These are phyloP conservation scores for Rhinella marina DNA, from an alignment of 2,797 vertebrate species.

Conservation along the genomic window DNA sequence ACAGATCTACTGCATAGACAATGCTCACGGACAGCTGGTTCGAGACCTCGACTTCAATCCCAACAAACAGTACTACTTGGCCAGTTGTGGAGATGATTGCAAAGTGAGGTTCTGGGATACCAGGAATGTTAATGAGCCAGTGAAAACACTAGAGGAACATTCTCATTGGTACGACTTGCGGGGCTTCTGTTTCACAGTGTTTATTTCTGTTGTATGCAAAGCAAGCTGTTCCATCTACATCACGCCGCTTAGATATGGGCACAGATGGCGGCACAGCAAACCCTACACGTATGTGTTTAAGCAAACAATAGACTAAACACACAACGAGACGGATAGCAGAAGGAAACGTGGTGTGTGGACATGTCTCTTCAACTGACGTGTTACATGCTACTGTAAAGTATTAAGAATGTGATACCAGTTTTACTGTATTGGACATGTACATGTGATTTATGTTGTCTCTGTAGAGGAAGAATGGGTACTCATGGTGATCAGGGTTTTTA, in stretches of 20 bases:
- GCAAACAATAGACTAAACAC: slow-evolving; percentile 52
- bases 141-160: slow-evolving; percentile 94
- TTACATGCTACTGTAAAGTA: background rate
- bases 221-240: slow-evolving; percentile 53
- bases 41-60: slow-evolving; percentile 98
- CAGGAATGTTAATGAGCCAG: slow-evolving; percentile 86
- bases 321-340: slow-evolving; percentile 26
- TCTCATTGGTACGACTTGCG: slow-evolving; percentile 86
- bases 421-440: background rate
- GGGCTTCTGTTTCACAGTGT: slow-evolving; percentile 38
- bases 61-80: slow-evolving; percentile 96
- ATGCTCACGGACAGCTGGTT: slow-evolving; percentile 95
- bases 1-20: slow-evolving; percentile 97
- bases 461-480: background rate
- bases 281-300: slow-evolving; percentile 50
- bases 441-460: background rate
- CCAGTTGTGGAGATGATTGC: slow-evolving; percentile 98
- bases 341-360: background rate
- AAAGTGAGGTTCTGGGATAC: slow-evolving; percentile 99
- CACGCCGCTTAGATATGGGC: slow-evolving; percentile 32
- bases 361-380: slow-evolving; percentile 15
- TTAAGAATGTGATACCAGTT: background rate
- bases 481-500: background rate
- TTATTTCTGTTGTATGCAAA: slow-evolving; percentile 56
- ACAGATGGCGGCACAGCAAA: slow-evolving; percentile 51